Percentiles rank a stretch among this genome's conserved stretches.
These are phyloP conservation scores for Nerophis lumbriciformis DNA, from an alignment of 2,113 vertebrate genomes.

Conservation along the genomic window DNA sequence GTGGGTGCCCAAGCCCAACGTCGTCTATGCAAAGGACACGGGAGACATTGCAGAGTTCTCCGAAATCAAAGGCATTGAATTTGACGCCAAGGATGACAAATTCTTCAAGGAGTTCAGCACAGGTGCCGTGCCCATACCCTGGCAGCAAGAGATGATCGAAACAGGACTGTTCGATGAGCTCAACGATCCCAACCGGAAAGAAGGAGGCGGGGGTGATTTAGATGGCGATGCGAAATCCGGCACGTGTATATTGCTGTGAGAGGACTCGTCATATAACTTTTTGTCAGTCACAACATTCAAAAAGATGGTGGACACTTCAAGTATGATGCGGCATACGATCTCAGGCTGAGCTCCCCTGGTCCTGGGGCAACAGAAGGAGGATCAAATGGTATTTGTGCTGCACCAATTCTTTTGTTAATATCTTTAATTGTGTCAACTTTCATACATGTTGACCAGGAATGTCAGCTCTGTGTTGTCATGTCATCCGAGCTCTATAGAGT, in stretches of 20 bases:
- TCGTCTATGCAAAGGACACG: conserved; percentile 90
- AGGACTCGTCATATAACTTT: conserved; percentile 19
- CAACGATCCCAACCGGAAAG: conserved; percentile 80
- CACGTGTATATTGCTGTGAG: conserved; percentile 82
- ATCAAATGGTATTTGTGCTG: conserved; percentile 1
- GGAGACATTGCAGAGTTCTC: conserved; percentile 89
- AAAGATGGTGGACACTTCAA: conserved; percentile 21
- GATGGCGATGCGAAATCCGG: conserved; percentile 78
- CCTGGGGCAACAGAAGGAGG: neutral
- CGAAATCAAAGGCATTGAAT: conserved; percentile 81
- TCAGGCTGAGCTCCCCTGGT: conserved; percentile 8
- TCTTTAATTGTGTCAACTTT: conserved; percentile 26
- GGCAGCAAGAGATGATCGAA: conserved; percentile 90
- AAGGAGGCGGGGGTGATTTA: conserved; percentile 37
- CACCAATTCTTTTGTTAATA: conserved; percentile 24
- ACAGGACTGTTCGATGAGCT: conserved; percentile 86
- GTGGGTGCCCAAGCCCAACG: conserved; percentile 85
- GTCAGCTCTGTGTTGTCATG: conserved; percentile 10
- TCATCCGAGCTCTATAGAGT: conserved; percentile 6
- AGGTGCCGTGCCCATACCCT: conserved; percentile 79
- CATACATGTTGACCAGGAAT: conserved; percentile 9
- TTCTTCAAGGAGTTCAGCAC: conserved; percentile 88
- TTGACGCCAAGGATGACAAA: conserved; percentile 83
- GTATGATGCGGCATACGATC: conserved; percentile 2
- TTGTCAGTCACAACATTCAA: conserved; percentile 26